These are phyloP conservation scores for Propithecus coquereli DNA, from an alignment of 2,113 vertebrate genomes.

Conservation along the genomic window DNA sequence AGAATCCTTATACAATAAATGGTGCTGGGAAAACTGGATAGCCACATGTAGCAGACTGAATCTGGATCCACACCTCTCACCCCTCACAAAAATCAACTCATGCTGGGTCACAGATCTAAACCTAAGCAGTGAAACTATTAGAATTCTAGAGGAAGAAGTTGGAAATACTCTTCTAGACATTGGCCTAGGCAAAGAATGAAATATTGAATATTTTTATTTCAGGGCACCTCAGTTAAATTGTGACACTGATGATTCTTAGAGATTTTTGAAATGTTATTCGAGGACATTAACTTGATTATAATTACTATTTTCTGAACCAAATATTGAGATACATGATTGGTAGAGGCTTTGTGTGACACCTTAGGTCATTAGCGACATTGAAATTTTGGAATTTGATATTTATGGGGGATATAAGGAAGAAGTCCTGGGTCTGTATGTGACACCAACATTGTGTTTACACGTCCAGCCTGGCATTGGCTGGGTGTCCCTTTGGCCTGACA, in stretches of 20 bases:
- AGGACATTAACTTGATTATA: not conserved
- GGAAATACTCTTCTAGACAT: no score
- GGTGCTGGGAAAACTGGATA: no score
- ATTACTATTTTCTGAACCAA: not conserved
- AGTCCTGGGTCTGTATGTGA: not conserved
- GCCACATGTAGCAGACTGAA: no score
- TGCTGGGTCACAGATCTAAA: no score
- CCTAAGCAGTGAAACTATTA: no score
- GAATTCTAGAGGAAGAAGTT: no score
- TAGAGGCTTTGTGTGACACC: not conserved
- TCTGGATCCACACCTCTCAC: no score
- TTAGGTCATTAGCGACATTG: not conserved
- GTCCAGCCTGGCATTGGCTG: not conserved
- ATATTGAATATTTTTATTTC: constrained; percentile 24
- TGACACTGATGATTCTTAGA: not conserved
- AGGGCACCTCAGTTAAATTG: not conserved
- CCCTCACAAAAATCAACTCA: no score
- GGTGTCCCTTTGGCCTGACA: not conserved
- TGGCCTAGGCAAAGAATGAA: no score
- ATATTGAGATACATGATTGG: not conserved
- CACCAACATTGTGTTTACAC: not conserved
- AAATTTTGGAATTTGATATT: not conserved
- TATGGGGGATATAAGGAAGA: not conserved
- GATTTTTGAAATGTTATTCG: constrained; percentile 20
- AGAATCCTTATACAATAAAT: no score